phyloP scores from a whole-genome alignment of 1,140 invertebrate genomes.

The Pseudoatta argentina region DNA sequence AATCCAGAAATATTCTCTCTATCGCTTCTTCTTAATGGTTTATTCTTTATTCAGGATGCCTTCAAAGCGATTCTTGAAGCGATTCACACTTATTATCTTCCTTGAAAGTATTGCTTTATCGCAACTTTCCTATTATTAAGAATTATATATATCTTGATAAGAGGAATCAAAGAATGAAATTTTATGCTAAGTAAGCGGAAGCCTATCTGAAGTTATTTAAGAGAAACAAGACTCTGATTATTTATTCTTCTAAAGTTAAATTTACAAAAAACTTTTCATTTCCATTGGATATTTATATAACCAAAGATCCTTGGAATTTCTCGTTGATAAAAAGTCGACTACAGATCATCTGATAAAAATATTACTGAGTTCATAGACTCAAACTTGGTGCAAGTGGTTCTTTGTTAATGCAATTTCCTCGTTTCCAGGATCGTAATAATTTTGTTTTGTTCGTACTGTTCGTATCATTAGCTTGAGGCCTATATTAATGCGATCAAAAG shows the following conservation, averaged over 20 bases:
- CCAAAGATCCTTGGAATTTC: neutral
- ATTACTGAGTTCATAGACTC: neutral
- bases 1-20: conserved; percentile 2
- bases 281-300: neutral
- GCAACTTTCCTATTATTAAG: conserved; percentile 15
- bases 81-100: neutral
- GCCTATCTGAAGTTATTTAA: conserved; percentile 1
- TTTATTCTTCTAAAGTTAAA: conserved; percentile 16
- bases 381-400: neutral
- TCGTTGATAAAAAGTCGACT: conserved; percentile 8
- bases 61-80: neutral
- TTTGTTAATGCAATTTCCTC: conserved; percentile 25
- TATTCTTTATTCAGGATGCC: neutral
- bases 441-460: conserved; percentile 28
- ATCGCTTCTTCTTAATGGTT: neutral
- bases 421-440: neutral
- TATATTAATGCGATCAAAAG: conserved; percentile 61
- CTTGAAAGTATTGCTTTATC: neutral
- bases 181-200: neutral
- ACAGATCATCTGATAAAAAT: neutral
- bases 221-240: conserved; percentile 20
- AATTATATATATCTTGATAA: conserved; percentile 11
- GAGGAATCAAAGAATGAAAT: conserved; percentile 6
- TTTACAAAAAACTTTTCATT: conserved; percentile 8
- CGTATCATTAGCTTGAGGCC: conserved; percentile 30